Conservation (phyloP, 2,797 vertebrate genomes). For the Myioborus miniatus region DNA sequence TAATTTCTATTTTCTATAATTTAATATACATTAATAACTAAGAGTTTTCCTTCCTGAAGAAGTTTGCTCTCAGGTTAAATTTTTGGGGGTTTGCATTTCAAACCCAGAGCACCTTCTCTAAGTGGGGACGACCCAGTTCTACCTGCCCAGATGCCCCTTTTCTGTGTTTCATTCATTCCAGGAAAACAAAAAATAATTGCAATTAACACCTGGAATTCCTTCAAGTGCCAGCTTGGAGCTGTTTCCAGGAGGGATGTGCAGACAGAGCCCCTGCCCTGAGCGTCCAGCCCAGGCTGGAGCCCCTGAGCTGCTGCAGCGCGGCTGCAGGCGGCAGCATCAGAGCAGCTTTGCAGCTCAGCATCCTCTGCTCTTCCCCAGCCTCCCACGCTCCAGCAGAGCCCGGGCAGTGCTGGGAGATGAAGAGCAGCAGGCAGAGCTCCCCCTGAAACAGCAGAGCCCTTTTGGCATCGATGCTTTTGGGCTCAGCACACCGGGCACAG, state of each 20-base stretch:
- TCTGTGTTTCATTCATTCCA: background rate
- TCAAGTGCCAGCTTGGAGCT: background rate
- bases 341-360: rapidly evolving
- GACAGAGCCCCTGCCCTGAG: rapidly evolving
- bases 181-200: background rate
- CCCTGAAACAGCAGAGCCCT: rapidly evolving
- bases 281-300: background rate
- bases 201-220: background rate
- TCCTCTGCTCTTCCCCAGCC: background rate
- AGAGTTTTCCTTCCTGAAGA: background rate
- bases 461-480: rapidly evolving
- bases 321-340: background rate
- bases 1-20: background rate
- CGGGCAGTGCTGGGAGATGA: rapidly evolving
- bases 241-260: background rate
- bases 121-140: too few relatives aligned
- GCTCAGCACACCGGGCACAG: background rate
- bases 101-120: background rate
- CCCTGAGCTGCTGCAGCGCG: rapidly evolving
- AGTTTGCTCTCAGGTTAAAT: background rate
- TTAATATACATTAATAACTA: background rate
- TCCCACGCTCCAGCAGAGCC: background rate
- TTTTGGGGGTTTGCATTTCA: background rate
- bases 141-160: too few relatives aligned
- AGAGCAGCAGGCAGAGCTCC: background rate